These are phyloP conservation scores for Muscidifurax raptorellus DNA, from an alignment of 1,140 invertebrate genomes.

Conservation along the genomic window DNA sequence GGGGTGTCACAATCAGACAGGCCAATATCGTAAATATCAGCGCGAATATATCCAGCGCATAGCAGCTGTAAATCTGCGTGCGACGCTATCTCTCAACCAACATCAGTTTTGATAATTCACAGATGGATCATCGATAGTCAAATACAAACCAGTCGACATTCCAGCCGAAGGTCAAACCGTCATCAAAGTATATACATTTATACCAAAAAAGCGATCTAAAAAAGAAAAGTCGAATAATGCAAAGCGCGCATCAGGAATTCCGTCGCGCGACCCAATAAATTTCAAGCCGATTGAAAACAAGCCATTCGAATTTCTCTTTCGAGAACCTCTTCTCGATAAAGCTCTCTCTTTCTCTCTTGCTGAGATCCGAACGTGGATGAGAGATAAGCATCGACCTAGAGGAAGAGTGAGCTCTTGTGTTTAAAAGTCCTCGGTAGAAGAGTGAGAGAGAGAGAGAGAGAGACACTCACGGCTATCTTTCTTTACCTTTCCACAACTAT, in stretches of 20 bases:
- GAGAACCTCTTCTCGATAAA: neutral
- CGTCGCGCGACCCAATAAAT: slow-evolving; percentile 44
- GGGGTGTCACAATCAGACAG: slow-evolving; percentile 23
- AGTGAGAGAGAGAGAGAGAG: too few relatives aligned
- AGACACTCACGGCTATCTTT: slow-evolving; percentile 22
- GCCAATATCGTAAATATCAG: slow-evolving; percentile 27
- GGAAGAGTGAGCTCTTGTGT: neutral
- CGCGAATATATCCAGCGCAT: neutral
- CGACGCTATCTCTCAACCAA: neutral
- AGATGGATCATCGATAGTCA: neutral
- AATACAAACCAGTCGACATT: neutral
- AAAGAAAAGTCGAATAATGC: neutral
- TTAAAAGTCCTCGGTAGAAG: slow-evolving; percentile 1
- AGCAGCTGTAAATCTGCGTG: neutral
- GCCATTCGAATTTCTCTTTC: slow-evolving; percentile 25
- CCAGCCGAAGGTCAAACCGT: neutral
- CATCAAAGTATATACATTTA: too few relatives aligned
- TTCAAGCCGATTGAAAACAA: slow-evolving; percentile 47
- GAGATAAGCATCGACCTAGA: slow-evolving; percentile 28
- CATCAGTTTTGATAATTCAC: slow-evolving; percentile 16
- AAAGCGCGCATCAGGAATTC: too few relatives aligned
- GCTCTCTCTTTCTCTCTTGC: neutral
- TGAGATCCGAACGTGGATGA: neutral
- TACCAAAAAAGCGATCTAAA: neutral
- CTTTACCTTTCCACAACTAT: neutral